These are phyloP conservation scores for Adrianichthys oophorus DNA, from an alignment of 2,797 vertebrate genomes.

Conservation along the genomic window DNA sequence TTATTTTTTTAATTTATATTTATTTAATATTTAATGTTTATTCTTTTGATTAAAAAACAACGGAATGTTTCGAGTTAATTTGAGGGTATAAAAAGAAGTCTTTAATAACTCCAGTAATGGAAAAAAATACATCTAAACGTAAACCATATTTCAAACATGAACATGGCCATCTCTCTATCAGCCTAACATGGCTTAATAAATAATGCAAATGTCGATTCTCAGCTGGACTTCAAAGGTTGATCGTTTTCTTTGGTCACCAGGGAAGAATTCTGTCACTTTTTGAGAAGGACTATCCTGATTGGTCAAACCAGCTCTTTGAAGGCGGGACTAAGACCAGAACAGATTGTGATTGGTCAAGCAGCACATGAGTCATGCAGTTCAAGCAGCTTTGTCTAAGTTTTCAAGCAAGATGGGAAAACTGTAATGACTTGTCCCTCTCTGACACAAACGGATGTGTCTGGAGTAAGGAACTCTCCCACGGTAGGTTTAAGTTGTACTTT, in stretches of 20 bases:
- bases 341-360: slow-evolving; percentile 55
- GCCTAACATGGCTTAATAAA: too few species aligned
- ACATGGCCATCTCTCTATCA: too few species aligned
- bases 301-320: slow-evolving; percentile 17
- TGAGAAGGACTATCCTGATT: slow-evolving; percentile 41
- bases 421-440: slow-evolving; percentile 3
- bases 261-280: too few species aligned
- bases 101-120: too few species aligned
- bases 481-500: slow-evolving; percentile 41
- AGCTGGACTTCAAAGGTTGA: too few species aligned
- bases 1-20: neutral
- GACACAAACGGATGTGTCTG: slow-evolving; percentile 11
- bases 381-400: slow-evolving; percentile 42
- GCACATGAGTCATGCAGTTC: slow-evolving; percentile 19
- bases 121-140: too few species aligned
- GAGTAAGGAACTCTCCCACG: slow-evolving; percentile 25
- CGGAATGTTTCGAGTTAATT: too few species aligned
- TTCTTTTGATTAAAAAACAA: neutral
- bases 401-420: slow-evolving; percentile 41
- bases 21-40: neutral
- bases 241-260: too few species aligned
- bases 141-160: too few species aligned
- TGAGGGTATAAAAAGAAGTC: too few species aligned
- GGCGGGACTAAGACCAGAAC: slow-evolving; percentile 41
- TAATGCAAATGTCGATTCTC: too few species aligned